Evolutionary conservation across 2,888 invertebrate species (phyloP).

Genomic region (Chelonus formosanus): DNA sequence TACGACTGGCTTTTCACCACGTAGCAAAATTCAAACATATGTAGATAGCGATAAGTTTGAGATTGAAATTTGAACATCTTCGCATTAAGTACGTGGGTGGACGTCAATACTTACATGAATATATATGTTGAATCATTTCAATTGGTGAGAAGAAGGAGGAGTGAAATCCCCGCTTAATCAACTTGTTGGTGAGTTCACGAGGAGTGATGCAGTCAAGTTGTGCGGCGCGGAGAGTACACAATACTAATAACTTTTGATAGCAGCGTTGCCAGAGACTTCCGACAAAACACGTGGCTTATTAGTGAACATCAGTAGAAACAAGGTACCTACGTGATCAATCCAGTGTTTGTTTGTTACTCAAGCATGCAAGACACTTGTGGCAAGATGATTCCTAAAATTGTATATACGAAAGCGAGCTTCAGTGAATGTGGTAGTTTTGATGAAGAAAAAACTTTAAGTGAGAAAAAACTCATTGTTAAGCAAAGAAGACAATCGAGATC

Average conservation of each 20-base stretch:
- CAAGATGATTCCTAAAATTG: slow-evolving; percentile 57
- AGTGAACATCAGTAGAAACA: background rate
- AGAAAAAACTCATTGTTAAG: slow-evolving; percentile 38
- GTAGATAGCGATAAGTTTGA: background rate
- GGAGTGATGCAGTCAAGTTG: slow-evolving; percentile 9
- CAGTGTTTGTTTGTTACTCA: slow-evolving; percentile 2
- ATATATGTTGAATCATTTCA: slow-evolving; percentile 1
- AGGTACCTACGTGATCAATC: background rate
- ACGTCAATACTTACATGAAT: background rate
- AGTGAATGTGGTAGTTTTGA: slow-evolving; percentile 44
- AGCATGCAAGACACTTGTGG: slow-evolving; percentile 54
- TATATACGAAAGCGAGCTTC: slow-evolving; percentile 55
- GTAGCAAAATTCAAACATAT: slow-evolving; percentile 14
- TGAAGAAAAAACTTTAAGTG: slow-evolving; percentile 34
- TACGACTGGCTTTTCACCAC: slow-evolving; percentile 33
- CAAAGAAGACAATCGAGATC: slow-evolving; percentile 40
- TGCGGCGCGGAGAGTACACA: slow-evolving; percentile 9
- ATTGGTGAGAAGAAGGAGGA: slow-evolving; percentile 24
- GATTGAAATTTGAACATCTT: slow-evolving; percentile 3
- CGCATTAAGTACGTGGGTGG: slow-evolving; percentile 9
- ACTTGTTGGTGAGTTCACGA: background rate
- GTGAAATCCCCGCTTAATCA: slow-evolving; percentile 19
- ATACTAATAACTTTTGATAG: slow-evolving; percentile 20
- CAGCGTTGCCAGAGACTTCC: slow-evolving; percentile 16
- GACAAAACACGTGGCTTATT: slow-evolving; percentile 16